Evolutionary conservation across 2,113 vertebrate species (phyloP), one percentile per base, ranked within the genome.

Genomic region (Theristicus caerulescens): DNA sequence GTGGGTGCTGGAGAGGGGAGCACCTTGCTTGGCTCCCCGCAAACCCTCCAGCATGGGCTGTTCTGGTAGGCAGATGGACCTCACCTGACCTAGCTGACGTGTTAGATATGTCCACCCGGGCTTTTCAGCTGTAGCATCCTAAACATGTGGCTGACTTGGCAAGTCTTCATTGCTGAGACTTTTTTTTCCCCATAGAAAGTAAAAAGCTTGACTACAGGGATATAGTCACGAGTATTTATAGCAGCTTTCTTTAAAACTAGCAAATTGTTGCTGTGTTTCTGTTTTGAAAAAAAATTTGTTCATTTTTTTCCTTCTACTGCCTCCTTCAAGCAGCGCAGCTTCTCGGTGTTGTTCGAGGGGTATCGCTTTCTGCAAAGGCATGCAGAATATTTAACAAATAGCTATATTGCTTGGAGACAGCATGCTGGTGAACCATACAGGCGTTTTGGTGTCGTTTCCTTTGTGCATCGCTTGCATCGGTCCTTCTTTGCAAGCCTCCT

Each of bases 391-490:
- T 40, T 54, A 49, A 40, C 51, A 26, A 29, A 29, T 0, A 6
- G 12, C 21, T 10, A 8, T 3, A 40, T 15, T 4, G 20, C 72
- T 25, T 2, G 1, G 64, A 61, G 67, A 11, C 65, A 34, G 64
- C 26, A 5, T 2, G 34, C 16, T 9, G 59, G 58, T 42, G 31
- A 93, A 36, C 31, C 58, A 0, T 1, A 5, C 1, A 7, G 32
- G 21, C 16, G 0, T 55, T 64, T 59, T 25, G 52, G 5, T 7
- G 42, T 3, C 31, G 46, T 38, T 81, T 62, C 51, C 67, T 70
- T 27, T 1, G 22, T 1, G 62, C 40, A 7, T 22, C 3, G 0
- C 70, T 58, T 3, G 25, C 34, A 6, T 21, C 5, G 5, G 31
- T 19, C 79, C 81, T 16, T 52, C 47, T 46, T 46, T 1, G 1